Conservation (phyloP, 2,113 vertebrate genomes). For the Oncorhynchus clarkii region DNA sequence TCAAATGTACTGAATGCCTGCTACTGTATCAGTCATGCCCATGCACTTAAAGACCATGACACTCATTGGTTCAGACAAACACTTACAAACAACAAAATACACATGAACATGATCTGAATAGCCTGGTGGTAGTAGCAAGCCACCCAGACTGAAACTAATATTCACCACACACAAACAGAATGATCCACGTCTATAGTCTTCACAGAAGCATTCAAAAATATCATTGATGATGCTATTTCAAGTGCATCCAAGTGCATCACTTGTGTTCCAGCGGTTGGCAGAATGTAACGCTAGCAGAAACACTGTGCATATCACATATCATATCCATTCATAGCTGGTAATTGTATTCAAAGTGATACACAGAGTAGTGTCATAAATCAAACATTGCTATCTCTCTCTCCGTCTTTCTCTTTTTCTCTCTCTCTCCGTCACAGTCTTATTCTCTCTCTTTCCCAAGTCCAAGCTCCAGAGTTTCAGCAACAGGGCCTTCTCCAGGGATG, state of each 20-base stretch:
- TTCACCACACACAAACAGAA: conserved; percentile 18
- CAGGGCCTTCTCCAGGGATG: too few species aligned
- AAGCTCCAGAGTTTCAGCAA: too few species aligned
- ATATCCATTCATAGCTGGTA: conserved; percentile 71
- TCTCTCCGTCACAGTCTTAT: neutral
- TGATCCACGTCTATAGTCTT: conserved; percentile 13
- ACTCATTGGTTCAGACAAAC: conserved; percentile 16
- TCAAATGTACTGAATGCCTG: neutral
- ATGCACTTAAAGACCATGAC: conserved; percentile 9
- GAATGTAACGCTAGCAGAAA: conserved; percentile 48
- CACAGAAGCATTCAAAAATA: conserved; percentile 55
- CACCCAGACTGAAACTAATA: conserved; percentile 17
- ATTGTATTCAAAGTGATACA: conserved; percentile 67
- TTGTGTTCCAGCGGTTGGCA: conserved; percentile 61
- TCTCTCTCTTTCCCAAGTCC: neutral
- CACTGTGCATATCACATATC: conserved; percentile 66
- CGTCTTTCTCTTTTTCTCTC: neutral
- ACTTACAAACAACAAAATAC: conserved; percentile 17
- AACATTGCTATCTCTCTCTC: conserved; percentile 12
- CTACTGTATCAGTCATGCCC: neutral
- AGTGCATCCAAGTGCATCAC: conserved; percentile 50
- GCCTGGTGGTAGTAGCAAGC: conserved; percentile 16
- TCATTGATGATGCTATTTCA: conserved; percentile 68
- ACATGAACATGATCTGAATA: conserved; percentile 18
- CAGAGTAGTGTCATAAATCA: conserved; percentile 67